Evolutionary conservation across 2,888 invertebrate genomes (phyloP).

Genomic region (Scaptomyza reducta): DNA sequence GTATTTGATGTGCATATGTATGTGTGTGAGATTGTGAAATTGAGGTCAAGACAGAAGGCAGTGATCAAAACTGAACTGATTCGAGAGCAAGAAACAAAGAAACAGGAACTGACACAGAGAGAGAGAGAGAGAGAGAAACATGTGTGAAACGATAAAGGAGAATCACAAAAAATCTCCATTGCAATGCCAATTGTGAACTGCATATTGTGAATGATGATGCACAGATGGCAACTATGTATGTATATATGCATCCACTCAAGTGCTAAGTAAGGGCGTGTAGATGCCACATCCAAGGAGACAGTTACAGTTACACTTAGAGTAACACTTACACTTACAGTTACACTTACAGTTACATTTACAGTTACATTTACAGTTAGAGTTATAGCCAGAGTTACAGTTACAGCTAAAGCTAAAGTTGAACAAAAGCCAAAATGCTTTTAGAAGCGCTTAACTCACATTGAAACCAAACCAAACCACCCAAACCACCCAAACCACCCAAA

Average conservation of each 20-base stretch:
- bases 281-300: constrained; percentile 12
- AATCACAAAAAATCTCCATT: not conserved
- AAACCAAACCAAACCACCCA: not conserved
- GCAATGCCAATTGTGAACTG: not conserved
- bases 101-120: not conserved
- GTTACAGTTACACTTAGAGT: constrained; percentile 14
- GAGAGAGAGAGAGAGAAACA: not conserved
- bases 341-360: constrained; percentile 5
- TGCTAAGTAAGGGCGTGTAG: constrained; percentile 30
- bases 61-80: constrained; percentile 33
- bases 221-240: not conserved
- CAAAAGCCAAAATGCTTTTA: constrained; percentile 51
- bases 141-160: too few species aligned
- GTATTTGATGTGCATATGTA: not conserved
- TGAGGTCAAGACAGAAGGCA: constrained; percentile 65
- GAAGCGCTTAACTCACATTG: constrained; percentile 26
- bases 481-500: too few species aligned
- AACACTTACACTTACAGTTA: constrained; percentile 16
- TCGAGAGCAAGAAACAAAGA: not conserved
- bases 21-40: constrained; percentile 60
- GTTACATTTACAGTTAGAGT: constrained; percentile 13
- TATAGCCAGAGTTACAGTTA: constrained; percentile 24
- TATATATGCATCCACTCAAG: not conserved
- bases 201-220: too few species aligned
- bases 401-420: constrained; percentile 38